Evolutionary conservation across 2,797 vertebrate genomes (phyloP).

Genomic region (Hirundo rustica): DNA sequence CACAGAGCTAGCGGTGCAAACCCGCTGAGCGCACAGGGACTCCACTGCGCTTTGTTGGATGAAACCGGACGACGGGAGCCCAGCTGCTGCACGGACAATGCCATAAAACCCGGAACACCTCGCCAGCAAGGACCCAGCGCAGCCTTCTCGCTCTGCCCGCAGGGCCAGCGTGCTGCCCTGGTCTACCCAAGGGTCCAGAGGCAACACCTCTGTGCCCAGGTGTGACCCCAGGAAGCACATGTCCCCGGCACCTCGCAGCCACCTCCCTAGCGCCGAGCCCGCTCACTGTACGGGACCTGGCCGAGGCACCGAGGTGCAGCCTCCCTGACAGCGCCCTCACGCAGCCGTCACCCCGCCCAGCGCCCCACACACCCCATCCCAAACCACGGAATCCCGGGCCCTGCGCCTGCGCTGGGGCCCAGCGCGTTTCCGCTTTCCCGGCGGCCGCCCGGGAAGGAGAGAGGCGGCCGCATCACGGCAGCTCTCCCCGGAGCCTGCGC

Average conservation of each 20-base stretch:
- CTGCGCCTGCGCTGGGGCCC: not conserved
- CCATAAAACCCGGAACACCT: not conserved
- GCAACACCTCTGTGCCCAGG: not conserved
- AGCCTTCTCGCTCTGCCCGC: too few species aligned
- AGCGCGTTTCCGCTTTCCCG: not conserved
- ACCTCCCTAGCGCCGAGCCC: rapidly evolving
- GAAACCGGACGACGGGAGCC: not conserved
- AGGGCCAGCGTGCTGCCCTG: rapidly evolving
- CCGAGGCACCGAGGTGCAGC: rapidly evolving
- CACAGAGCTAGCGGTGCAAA: not conserved
- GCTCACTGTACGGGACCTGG: rapidly evolving
- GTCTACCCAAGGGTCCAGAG: not conserved
- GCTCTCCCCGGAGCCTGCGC: not conserved
- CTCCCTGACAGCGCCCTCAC: not conserved
- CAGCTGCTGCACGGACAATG: rapidly evolving
- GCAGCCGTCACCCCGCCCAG: not conserved
- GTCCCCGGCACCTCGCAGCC: not conserved
- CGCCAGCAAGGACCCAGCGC: rapidly evolving
- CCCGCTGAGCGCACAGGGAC: rapidly evolving
- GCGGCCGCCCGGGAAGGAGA: not conserved
- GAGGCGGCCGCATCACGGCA: not conserved
- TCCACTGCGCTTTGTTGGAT: too few species aligned
- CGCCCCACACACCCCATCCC: not conserved
- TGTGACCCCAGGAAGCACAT: too few species aligned
- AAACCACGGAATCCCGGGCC: rapidly evolving